Evolutionary conservation across 2,797 vertebrate genomes (phyloP).

Genomic region (Lagorchestes hirsutus): DNA sequence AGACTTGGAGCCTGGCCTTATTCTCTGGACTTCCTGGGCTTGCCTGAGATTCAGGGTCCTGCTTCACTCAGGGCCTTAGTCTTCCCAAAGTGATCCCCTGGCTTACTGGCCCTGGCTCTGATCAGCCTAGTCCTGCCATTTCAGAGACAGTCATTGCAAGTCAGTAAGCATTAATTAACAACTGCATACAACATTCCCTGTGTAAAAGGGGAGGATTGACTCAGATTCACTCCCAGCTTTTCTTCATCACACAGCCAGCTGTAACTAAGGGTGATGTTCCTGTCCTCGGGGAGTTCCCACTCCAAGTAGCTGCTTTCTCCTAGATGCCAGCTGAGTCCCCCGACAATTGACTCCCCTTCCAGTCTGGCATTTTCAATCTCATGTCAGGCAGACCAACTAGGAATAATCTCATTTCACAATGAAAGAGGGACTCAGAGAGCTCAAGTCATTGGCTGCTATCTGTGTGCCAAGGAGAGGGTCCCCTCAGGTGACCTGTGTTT

Average conservation of each 20-base stretch:
- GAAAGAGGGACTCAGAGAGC: background rate
- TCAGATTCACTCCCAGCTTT: background rate
- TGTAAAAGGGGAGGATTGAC: background rate
- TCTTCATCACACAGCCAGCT: background rate
- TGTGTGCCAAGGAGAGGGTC: background rate
- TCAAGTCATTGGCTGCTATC: no score
- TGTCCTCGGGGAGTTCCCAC: background rate
- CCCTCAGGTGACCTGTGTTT: no score
- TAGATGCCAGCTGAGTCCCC: background rate
- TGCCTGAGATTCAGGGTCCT: background rate
- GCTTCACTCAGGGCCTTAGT: background rate
- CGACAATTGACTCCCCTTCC: no score
- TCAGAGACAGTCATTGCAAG: background rate
- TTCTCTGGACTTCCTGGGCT: background rate
- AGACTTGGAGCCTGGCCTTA: background rate
- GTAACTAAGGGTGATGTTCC: background rate
- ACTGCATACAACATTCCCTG: background rate
- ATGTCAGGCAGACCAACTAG: background rate
- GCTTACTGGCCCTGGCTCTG: background rate
- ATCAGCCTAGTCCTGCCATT: background rate
- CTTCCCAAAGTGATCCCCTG: background rate
- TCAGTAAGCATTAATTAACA: background rate
- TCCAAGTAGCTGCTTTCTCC: background rate
- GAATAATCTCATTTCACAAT: background rate
- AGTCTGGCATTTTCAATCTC: background rate